A percentile compares a stretch with the other conserved stretches of the same genome.
Evolutionary conservation across 2,113 vertebrate genomes (phyloP).

Genomic region (Chaetodon trifascialis): DNA sequence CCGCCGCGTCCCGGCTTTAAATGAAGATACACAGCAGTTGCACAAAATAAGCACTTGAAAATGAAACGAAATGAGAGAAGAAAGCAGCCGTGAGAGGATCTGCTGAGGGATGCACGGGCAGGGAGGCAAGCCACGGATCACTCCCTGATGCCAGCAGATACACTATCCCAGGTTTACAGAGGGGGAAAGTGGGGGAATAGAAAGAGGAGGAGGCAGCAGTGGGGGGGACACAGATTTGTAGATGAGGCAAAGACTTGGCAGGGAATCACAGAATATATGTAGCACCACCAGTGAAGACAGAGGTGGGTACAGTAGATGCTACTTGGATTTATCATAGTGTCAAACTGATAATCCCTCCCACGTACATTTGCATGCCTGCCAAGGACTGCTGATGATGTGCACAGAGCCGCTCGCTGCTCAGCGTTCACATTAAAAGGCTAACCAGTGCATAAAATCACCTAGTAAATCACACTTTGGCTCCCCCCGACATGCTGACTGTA

Average conservation of each 20-base stretch:
- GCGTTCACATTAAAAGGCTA: conserved; percentile 38
- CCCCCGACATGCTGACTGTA: conserved; percentile 19
- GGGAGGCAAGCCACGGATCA: conserved; percentile 20
- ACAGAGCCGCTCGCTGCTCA: conserved; percentile 35
- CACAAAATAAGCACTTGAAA: conserved; percentile 9
- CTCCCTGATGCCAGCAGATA: conserved; percentile 44
- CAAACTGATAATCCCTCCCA: conserved; percentile 76
- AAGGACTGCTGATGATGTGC: conserved; percentile 45
- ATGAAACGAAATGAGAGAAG: conserved; percentile 14
- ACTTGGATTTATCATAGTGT: conserved; percentile 44
- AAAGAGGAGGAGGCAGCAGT: not conserved
- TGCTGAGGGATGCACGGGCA: conserved; percentile 19
- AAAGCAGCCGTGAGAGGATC: conserved; percentile 14
- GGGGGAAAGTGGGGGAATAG: conserved; percentile 6
- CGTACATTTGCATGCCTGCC: conserved; percentile 65
- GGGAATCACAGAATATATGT: not conserved
- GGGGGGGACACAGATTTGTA: conserved; percentile 9
- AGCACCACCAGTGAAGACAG: not conserved
- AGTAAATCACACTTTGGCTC: conserved; percentile 37
- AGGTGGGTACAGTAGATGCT: not conserved
- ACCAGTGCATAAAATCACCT: conserved; percentile 48
- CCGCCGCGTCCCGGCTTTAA: not conserved
- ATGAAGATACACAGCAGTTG: conserved; percentile 12
- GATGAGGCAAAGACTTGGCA: not conserved
- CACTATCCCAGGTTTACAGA: conserved; percentile 18